A percentile compares a stretch with the other conserved stretches of the same genome.
Evolutionary conservation across 2,888 invertebrate species (phyloP).

Genomic region (Drosophila demipolita): DNA sequence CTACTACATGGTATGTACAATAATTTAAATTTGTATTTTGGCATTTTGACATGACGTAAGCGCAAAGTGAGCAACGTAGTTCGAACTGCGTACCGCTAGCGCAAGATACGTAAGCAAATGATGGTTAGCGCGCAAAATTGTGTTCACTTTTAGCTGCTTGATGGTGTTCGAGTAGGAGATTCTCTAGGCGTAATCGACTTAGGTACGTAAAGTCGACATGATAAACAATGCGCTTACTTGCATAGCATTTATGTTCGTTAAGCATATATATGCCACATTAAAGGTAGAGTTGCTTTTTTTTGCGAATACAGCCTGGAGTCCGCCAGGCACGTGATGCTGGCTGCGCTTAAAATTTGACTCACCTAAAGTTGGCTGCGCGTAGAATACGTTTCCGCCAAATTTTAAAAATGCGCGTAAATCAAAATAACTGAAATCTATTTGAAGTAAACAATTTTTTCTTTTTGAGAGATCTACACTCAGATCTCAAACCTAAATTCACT

Average conservation of each 20-base stretch:
- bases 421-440: background rate
- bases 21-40: background rate
- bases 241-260: background rate
- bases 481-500: background rate
- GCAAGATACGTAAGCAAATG: background rate
- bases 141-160: slow-evolving; percentile 13
- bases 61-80: slow-evolving; percentile 20
- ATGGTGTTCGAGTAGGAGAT: background rate
- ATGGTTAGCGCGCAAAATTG: slow-evolving; percentile 14
- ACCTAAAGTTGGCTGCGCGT: background rate
- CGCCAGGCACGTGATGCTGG: background rate
- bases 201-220: background rate
- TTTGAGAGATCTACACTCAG: background rate
- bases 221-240: background rate
- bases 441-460: background rate
- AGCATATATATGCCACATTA: background rate
- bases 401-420: slow-evolving; percentile 2
- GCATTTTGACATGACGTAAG: slow-evolving; percentile 1
- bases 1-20: no score
- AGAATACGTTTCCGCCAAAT: slow-evolving; percentile 11
- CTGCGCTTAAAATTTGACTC: background rate
- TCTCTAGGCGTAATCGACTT: background rate
- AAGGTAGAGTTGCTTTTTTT: fast-evolving
- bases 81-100: slow-evolving; percentile 1
- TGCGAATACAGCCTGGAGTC: background rate